Percentiles rank a stretch among this genome's conserved stretches.
Evolutionary conservation across 2,797 vertebrate species (phyloP).

Genomic region (Astyanax mexicanus): DNA sequence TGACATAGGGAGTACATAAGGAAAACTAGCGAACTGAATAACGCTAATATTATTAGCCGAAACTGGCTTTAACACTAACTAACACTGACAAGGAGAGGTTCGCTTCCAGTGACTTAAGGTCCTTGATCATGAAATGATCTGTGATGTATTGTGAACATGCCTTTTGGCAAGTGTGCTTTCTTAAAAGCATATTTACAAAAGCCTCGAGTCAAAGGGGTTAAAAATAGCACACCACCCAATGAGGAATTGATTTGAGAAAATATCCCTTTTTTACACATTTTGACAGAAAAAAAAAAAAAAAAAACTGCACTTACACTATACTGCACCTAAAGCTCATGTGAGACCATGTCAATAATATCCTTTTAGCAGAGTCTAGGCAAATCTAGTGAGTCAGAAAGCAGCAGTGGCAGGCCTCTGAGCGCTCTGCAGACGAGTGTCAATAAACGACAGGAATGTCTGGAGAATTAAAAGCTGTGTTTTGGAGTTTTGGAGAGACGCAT

Average conservation of each 20-base stretch:
- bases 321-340: conserved; percentile 12
- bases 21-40: background rate
- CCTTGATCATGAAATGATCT: background rate
- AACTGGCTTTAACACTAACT: conserved; percentile 1
- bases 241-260: background rate
- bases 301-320: no score
- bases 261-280: background rate
- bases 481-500: conserved; percentile 32
- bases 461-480: conserved; percentile 29
- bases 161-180: background rate
- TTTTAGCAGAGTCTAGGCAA: conserved; percentile 7
- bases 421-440: conserved; percentile 33
- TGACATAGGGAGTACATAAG: no score
- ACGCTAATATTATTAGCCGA: conserved; percentile 6
- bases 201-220: conserved; percentile 6
- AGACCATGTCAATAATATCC: conserved; percentile 19
- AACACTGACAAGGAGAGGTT: conserved; percentile 8
- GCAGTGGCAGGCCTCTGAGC: conserved; percentile 21
- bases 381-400: conserved; percentile 20
- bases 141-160: conserved; percentile 25
- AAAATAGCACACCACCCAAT: background rate
- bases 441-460: conserved; percentile 29
- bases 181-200: conserved; percentile 11
- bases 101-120: conserved; percentile 16
- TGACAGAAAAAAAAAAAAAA: conserved; percentile 16